Base-by-base conservation (phyloP, 2,113 vertebrate species). In the Pangasianodon gigas region DNA sequence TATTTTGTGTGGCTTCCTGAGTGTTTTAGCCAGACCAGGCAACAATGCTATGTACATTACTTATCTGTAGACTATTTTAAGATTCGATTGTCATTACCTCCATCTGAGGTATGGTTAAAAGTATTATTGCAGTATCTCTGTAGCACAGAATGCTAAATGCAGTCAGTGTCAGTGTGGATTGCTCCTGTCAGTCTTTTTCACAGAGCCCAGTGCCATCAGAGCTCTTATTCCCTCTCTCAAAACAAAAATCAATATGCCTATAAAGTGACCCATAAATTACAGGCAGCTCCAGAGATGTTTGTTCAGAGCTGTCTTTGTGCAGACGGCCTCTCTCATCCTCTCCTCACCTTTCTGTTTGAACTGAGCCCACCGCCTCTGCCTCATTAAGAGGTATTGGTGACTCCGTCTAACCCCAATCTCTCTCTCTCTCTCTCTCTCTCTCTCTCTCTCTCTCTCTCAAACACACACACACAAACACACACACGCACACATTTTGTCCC, bases 161-260 rank as follows among this genome's bases (percentile, higher is more conserved):
- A 92, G 77, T 85, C 87, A 32, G 32, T 86, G 32, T 86, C 89
- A 87, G 41, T 75, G 41, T n/a, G 58, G 44, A 37, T 44, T 69
- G 29, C 84, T 87, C 82, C 88, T 75, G 93, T 90, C 92, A 87
- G 4, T 91, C 86, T 84, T 88, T 91, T 85, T 89, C 74, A 86
- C 90, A 60, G 95, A 94, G 94, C 95, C 93, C 75, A 84, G 69
- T 90, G 92, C 87, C 94, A 96, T 96, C 97, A 97, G 96, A 96
- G 95, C 95, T 96, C 96, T 97, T 97, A 97, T 97, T 97, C 97
- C 96, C 97, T 96, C 67, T 96, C 96, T 96, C 96, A 96, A 97
- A 97, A 97, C 96, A 97, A 97, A 98, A 98, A 98, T 98, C 97
- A 97, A 98, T 97, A 97, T 96, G 96, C 95, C 96, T 97, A 96